Evolutionary conservation across 2,797 vertebrate genomes (phyloP).

Genomic region (Platyrinchus mystaceus): DNA sequence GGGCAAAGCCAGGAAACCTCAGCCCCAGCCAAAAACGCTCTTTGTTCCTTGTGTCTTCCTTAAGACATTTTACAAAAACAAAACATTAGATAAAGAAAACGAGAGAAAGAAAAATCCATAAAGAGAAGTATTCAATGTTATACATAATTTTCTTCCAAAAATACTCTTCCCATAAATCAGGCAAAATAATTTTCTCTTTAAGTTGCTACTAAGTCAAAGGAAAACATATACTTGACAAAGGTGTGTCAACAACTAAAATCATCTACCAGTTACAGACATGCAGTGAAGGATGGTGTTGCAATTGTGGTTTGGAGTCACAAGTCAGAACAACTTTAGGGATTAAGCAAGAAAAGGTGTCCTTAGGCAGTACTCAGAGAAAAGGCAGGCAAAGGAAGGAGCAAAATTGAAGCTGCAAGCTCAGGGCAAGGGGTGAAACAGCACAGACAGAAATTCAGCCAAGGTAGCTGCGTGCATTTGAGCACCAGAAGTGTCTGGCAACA

Average conservation of each 20-base stretch:
- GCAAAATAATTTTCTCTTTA: not conserved
- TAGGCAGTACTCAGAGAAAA: not conserved
- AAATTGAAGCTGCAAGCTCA: not conserved
- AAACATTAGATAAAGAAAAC: not conserved
- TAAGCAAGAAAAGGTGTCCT: too few relatives aligned
- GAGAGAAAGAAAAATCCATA: not conserved
- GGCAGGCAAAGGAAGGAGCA: not conserved
- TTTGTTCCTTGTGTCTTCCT: not conserved
- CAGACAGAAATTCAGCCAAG: not conserved
- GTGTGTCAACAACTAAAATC: not conserved
- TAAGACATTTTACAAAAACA: not conserved
- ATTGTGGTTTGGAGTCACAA: not conserved
- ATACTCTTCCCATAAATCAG: rapidly evolving
- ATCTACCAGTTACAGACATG: not conserved
- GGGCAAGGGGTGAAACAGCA: not conserved
- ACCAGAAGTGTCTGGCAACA: not conserved
- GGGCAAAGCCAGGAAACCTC: not conserved
- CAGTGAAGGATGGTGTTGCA: not conserved
- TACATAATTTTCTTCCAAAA: not conserved
- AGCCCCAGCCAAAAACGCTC: not conserved
- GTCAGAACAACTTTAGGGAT: not conserved
- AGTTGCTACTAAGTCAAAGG: not conserved
- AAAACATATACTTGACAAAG: rapidly evolving
- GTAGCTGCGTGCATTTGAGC: rapidly evolving
- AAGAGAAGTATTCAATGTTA: not conserved